Evolutionary conservation across 2,888 invertebrate genomes (phyloP), one percentile per base, ranked within the genome.

Genomic region (Epistrophe grossulariae): DNA sequence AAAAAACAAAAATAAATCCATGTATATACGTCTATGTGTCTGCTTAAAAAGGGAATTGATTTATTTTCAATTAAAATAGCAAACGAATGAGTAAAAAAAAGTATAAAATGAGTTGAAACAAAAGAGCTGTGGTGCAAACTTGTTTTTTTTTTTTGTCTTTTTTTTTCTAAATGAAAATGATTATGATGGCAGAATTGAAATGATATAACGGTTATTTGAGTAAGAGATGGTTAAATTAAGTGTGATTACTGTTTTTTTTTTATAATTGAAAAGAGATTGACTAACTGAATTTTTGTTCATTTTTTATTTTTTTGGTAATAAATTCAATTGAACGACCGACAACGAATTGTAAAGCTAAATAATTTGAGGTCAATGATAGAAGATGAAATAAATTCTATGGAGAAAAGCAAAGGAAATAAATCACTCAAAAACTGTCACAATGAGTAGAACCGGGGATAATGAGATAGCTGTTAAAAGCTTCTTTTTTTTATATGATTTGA

Each of bases 21-120:
- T 52, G 24, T 24, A 52, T 38, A 11, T 7, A 24, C 4, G 70
- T 66, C 50, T 24, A 43, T 60, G 40, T 73, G 24, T 38, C 55
- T 19, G 24, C 70, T 70, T 31, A 15, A 82, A 81, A 79, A 78
- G 59, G 82, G 85, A 87, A 74, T 85, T 87, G 82, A 87, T 87
- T 87, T 87, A 87, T 82, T 87, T 82, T 82, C 85, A 82, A 87
- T 87, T 87, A 79, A 82, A 87, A 82, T 82, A 55, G 81, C 55
- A 57, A 72, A 48, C 48, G 62, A 80, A 68, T 64, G 45, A 62
- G 19, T 38, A 31, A 38, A 62, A 19, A 31, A 66, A 57, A 48
- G 64, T 13, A 24, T 60, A 9, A 62, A 40, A 48, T 66, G 66
- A 48, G 45, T 40, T 40, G 40, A 55, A 55, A 79, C 70, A 79